Evolutionary conservation across 2,113 vertebrate genomes (phyloP).

Genomic region (Dasypus novemcinctus): DNA sequence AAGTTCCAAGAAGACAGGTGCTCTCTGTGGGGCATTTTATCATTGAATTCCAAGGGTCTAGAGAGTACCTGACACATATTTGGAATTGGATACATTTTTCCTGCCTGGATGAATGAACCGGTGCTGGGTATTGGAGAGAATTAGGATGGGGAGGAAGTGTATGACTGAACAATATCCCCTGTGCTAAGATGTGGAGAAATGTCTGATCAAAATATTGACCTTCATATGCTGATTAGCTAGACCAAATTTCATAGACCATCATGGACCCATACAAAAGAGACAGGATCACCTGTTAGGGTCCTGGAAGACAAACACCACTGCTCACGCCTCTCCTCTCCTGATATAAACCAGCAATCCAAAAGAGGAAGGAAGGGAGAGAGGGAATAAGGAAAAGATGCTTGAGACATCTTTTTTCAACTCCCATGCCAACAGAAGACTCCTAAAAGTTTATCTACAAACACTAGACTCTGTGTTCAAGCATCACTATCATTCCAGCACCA

Average conservation of each 20-base stretch:
- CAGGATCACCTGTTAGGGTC: not conserved
- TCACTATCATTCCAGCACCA: not conserved
- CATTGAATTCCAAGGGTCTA: not conserved
- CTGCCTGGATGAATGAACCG: not conserved
- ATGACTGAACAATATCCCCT: not conserved
- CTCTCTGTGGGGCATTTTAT: not conserved
- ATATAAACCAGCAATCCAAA: not conserved
- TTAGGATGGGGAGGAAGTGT: not conserved
- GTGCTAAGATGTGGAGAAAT: not conserved
- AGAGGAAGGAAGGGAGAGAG: too few relatives aligned
- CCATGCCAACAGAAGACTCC: not conserved
- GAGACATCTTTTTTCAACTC: too few relatives aligned
- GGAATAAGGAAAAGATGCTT: too few relatives aligned
- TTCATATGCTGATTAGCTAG: not conserved
- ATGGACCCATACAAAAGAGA: not conserved
- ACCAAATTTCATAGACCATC: not conserved
- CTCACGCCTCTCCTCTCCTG: not conserved
- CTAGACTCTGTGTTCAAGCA: not conserved
- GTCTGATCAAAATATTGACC: not conserved
- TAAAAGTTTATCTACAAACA: conserved; percentile 1
- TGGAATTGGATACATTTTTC: not conserved
- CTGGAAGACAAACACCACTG: not conserved
- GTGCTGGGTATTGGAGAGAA: not conserved
- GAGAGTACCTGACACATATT: not conserved
- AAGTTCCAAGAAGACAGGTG: not conserved